phyloP scores from a whole-genome alignment of 2,797 vertebrate genomes.

The Esox masquinongy region DNA sequence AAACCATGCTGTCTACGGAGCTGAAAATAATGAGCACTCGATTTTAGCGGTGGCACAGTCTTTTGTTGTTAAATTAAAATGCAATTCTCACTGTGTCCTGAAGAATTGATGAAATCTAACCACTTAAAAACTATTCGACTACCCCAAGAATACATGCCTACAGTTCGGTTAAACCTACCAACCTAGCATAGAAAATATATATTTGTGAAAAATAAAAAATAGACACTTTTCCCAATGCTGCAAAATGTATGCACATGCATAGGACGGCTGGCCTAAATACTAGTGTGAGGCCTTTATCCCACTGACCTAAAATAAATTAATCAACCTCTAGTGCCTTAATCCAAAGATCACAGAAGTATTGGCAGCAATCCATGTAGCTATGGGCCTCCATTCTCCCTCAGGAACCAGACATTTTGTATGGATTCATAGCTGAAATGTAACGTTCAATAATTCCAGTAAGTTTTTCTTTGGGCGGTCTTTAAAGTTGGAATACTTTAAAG shows the following conservation, averaged over 20 bases:
- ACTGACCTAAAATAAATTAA: neutral
- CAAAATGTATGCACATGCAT: neutral
- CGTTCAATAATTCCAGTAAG: no score
- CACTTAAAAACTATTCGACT: neutral
- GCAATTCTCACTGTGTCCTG: neutral
- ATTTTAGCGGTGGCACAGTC: neutral
- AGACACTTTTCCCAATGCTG: no score
- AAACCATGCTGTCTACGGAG: conserved; percentile 69
- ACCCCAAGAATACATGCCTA: neutral
- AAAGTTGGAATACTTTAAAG: no score
- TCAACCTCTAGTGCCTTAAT: neutral
- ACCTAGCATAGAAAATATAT: no score
- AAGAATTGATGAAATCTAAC: neutral
- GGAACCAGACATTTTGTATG: no score
- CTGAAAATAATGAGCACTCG: conserved; percentile 54
- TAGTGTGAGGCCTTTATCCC: neutral
- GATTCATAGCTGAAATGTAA: no score
- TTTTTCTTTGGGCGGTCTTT: no score
- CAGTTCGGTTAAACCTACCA: neutral
- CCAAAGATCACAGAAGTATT: neutral
- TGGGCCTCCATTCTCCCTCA: no score
- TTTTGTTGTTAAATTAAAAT: neutral
- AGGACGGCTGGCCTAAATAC: neutral
- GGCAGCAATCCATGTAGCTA: neutral
- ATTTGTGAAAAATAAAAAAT: no score